These are phyloP conservation scores for Syngnathus typhle DNA, from an alignment of 2,113 vertebrate species.

Conservation along the genomic window DNA sequence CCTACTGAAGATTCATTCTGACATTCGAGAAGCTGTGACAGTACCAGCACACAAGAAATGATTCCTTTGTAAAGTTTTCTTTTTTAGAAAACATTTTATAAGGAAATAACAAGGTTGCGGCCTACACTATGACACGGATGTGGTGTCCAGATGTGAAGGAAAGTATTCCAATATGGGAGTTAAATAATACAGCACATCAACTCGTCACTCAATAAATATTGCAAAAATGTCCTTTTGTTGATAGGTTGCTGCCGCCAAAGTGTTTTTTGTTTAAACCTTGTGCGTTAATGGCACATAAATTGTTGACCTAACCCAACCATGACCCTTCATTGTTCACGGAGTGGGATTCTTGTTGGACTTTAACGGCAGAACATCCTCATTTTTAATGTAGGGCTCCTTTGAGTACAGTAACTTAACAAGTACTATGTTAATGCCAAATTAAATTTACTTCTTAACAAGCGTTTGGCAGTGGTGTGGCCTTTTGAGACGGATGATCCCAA, in stretches of 20 bases:
- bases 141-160: slow-evolving; percentile 35
- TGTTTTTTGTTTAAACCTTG: neutral
- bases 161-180: neutral
- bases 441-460: neutral
- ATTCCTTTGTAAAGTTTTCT: slow-evolving; percentile 33
- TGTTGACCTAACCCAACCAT: slow-evolving; percentile 31
- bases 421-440: slow-evolving; percentile 17
- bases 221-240: neutral
- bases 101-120: slow-evolving; percentile 22
- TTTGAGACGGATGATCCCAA: neutral
- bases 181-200: neutral
- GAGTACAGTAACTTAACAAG: slow-evolving; percentile 1
- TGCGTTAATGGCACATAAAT: neutral
- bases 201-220: neutral
- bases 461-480: neutral
- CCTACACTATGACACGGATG: slow-evolving; percentile 11
- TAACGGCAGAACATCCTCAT: neutral
- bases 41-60: slow-evolving; percentile 27
- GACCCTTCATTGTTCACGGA: slow-evolving; percentile 29
- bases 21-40: slow-evolving; percentile 23
- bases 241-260: neutral
- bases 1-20: slow-evolving; percentile 4
- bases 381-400: no score
- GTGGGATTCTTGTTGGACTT: slow-evolving; percentile 13
- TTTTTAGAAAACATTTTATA: slow-evolving; percentile 42